Conservation (phyloP, 2,113 vertebrate species). For the Pteropus alecto region DNA sequence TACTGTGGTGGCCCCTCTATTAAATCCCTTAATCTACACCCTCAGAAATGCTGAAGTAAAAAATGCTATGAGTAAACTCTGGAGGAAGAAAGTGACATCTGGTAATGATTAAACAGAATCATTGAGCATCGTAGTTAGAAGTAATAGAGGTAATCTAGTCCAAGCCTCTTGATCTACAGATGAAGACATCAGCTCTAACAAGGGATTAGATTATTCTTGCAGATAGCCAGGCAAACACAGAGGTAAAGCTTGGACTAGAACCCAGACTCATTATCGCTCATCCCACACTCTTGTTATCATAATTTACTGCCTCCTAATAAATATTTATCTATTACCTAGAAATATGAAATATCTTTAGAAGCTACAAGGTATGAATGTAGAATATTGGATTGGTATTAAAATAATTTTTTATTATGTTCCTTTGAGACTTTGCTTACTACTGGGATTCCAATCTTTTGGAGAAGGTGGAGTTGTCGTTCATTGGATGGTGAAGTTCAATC, state of each 20-base stretch:
- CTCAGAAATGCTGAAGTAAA: constrained; percentile 72
- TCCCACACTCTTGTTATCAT: not conserved
- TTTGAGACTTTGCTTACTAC: not conserved
- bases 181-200: not conserved
- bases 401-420: not conserved
- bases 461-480: not conserved
- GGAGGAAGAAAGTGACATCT: not conserved
- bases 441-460: not conserved
- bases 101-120: not conserved
- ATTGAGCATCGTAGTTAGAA: not conserved
- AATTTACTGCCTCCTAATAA: not conserved
- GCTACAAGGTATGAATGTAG: not conserved
- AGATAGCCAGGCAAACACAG: not conserved
- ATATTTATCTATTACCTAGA: not conserved
- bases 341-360: not conserved
- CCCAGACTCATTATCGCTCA: not conserved
- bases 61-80: constrained; percentile 51
- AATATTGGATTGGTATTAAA: not conserved
- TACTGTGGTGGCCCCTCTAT: constrained; percentile 59
- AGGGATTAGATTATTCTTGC: not conserved
- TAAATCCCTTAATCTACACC: constrained; percentile 73
- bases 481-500: not conserved
- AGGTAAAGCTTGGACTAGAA: not conserved
- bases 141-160: not conserved
- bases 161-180: not conserved